phyloP scores from a whole-genome alignment of 2,888 invertebrate genomes.

The Thera obeliscata region DNA sequence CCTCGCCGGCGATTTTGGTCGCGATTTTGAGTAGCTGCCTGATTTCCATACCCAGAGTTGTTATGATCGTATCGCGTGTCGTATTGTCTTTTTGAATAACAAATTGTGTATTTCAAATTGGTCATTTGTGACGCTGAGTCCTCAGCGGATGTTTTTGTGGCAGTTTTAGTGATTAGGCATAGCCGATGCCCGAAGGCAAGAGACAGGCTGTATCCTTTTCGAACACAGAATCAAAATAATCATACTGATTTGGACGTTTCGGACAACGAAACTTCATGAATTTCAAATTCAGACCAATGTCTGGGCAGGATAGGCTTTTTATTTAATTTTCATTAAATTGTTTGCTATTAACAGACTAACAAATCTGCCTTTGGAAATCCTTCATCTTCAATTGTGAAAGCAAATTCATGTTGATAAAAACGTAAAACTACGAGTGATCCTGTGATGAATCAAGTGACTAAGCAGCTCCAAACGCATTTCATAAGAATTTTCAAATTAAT shows the following conservation, averaged over 20 bases:
- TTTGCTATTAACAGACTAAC: neutral
- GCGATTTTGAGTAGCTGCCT: too few species aligned
- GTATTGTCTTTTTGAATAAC: constrained; percentile 31
- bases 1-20: too few species aligned
- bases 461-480: too few species aligned
- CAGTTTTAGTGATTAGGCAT: constrained; percentile 55
- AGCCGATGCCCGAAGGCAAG: constrained; percentile 54
- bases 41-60: constrained; percentile 18
- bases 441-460: too few species aligned
- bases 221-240: constrained; percentile 17
- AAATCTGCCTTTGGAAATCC: neutral
- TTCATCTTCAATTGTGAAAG: neutral
- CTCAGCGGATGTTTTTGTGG: constrained; percentile 53
- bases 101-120: constrained; percentile 22
- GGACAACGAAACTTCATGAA: constrained; percentile 16
- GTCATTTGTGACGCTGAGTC: constrained; percentile 48
- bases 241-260: neutral
- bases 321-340: constrained; percentile 9
- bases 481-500: neutral
- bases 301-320: neutral
- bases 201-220: constrained; percentile 36
- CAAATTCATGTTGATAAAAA: neutral
- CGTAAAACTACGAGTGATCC: too few species aligned
- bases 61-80: constrained; percentile 33
- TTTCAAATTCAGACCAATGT: constrained; percentile 13